phyloP scores from a whole-genome alignment of 2,113 vertebrate species.

The Anoplopoma fimbria region DNA sequence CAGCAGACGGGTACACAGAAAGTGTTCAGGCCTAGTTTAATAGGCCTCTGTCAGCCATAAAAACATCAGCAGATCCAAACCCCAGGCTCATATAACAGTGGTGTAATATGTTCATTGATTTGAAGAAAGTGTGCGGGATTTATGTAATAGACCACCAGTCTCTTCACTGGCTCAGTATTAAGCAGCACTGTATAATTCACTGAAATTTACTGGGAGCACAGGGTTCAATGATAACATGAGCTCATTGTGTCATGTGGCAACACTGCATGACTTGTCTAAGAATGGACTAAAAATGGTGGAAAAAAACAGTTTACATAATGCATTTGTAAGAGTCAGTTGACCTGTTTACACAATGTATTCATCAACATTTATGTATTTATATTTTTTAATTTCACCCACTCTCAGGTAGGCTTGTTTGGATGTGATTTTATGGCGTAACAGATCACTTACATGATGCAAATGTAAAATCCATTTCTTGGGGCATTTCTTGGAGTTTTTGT shows the following conservation, averaged over 20 bases:
- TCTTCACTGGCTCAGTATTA: conserved; percentile 1
- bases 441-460: neutral
- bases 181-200: conserved; percentile 5
- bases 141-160: conserved; percentile 7
- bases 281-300: neutral
- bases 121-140: neutral
- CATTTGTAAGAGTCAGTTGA: neutral
- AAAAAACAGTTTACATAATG: neutral
- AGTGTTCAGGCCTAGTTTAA: conserved; percentile 16
- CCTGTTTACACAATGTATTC: neutral
- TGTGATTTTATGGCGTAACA: neutral
- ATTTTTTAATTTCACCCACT: neutral
- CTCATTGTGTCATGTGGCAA: conserved; percentile 48
- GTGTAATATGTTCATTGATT: conserved; percentile 6
- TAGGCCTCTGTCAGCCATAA: neutral
- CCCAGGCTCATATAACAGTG: conserved; percentile 28
- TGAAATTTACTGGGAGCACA: conserved; percentile 4
- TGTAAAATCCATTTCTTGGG: neutral
- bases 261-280: conserved; percentile 26
- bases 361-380: neutral
- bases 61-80: conserved; percentile 47
- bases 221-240: conserved; percentile 28
- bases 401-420: neutral
- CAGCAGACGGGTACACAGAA: neutral
- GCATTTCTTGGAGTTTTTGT: neutral